Evolutionary conservation across 2,888 invertebrate genomes (phyloP).

Genomic region (Neoscelio sp.): DNA sequence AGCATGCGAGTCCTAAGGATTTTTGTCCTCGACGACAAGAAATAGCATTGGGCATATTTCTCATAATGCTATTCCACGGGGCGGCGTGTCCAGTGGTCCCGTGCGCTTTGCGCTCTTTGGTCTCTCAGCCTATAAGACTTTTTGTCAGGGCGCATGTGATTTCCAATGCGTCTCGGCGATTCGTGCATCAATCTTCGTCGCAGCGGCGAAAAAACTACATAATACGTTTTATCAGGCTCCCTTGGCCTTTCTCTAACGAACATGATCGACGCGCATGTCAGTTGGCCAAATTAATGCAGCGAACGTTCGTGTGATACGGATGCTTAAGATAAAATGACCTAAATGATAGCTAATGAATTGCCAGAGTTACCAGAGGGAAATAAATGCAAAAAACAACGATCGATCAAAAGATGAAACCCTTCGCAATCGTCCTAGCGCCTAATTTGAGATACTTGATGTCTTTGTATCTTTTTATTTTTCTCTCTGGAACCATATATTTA

Average conservation of each 20-base stretch:
- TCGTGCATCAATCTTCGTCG: conserved; percentile 72
- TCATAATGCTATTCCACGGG: conserved; percentile 40
- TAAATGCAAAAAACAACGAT: conserved; percentile 28
- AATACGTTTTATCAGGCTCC: conserved; percentile 70
- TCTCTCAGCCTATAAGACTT: conserved; percentile 49
- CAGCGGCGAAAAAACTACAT: conserved; percentile 68
- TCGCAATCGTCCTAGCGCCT: conserved; percentile 10
- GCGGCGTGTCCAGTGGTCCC: conserved; percentile 21
- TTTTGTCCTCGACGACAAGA: conserved; percentile 15
- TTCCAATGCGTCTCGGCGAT: conserved; percentile 67
- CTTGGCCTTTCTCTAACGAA: conserved; percentile 57
- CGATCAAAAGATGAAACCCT: background rate
- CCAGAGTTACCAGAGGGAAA: conserved; percentile 49
- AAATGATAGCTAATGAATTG: conserved; percentile 72
- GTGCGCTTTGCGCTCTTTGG: conserved; percentile 24
- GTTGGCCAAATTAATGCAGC: conserved; percentile 68
- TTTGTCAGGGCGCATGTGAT: conserved; percentile 63
- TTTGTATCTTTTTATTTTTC: background rate
- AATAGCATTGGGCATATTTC: conserved; percentile 47
- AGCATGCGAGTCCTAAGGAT: conserved; percentile 34
- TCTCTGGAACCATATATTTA: no score
- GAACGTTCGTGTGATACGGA: conserved; percentile 67
- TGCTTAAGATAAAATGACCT: conserved; percentile 62
- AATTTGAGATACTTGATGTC: conserved; percentile 15
- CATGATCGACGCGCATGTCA: conserved; percentile 57